Evolutionary conservation across 2,888 invertebrate genomes (phyloP), one percentile per base, ranked within the genome.

Genomic region (Parthenolecanium corni): DNA sequence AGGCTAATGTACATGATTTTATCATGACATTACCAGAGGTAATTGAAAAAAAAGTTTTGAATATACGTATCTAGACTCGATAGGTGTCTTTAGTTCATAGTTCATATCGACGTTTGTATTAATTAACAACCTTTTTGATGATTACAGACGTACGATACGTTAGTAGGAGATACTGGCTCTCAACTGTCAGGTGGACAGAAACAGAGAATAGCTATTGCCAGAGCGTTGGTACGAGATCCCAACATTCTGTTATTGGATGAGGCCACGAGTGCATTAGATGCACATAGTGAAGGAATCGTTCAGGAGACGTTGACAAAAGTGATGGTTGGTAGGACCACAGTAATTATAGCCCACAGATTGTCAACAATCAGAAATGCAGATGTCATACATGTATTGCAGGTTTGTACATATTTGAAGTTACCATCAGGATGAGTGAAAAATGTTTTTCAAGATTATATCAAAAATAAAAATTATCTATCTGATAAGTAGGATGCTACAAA

Each of bases 171-270:
- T 71, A 79, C 85, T 63, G 91, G 91, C 1, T 83, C 88, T 0
- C 85, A 86, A 64, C 71, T 87, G 49, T 86, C 86, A 0, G 91
- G 91, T n/a, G 91, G 91, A 0, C 91, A 92, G 73, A 91, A 91
- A 71, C 92, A 92, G 73, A 77, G 90, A 65, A 86, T 92, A 49
- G 92, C 92, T 1, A 92, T 93, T 68, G 93, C 93, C 0, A 78
- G 93, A 65, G 91, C 92, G 0, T 74, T 93, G 12, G 80, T 93
- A 1, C 78, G 86, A 44, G 80, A 88, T 71, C 92, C 92, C 0
- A 80, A 80, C 64, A 85, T 93, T 66, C 74, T 89, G 24, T 75
- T 89, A 1, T 72, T 89, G 20, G 92, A 93, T 69, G 92, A 93
- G 74, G 92, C 91, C 0, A 93, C 93, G 1, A 90, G 90, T 1